Conservation (phyloP, 2,797 vertebrate genomes). For the Enteromius fasciolatus region DNA sequence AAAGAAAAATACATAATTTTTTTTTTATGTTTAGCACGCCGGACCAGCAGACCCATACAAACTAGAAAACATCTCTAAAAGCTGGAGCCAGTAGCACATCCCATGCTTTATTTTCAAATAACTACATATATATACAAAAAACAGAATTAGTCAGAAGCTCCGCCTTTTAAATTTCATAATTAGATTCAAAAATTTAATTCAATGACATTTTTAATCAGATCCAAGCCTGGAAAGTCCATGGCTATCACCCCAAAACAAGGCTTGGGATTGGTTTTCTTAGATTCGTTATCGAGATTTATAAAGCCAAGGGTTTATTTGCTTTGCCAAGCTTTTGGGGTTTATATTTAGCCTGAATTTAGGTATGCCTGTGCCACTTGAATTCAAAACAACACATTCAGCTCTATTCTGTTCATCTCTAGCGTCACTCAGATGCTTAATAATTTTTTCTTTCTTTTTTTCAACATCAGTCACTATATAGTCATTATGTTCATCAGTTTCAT, state of each 20-base stretch:
- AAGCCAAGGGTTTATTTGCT: slow-evolving; percentile 68
- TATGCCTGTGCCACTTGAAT: slow-evolving; percentile 67
- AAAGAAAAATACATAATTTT: neutral
- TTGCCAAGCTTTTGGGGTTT: slow-evolving; percentile 66
- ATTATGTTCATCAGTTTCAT: slow-evolving; percentile 50
- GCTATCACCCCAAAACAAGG: slow-evolving; percentile 68
- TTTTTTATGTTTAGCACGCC: neutral
- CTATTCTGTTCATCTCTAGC: slow-evolving; percentile 49
- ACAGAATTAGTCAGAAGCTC: neutral
- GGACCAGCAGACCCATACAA: neutral
- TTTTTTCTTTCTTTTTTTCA: slow-evolving; percentile 60
- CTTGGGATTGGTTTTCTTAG: slow-evolving; percentile 47
- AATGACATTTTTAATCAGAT: slow-evolving; percentile 68
- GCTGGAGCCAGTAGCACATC: neutral
- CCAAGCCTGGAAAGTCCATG: slow-evolving; percentile 70
- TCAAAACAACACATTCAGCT: slow-evolving; percentile 47
- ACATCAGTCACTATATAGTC: slow-evolving; percentile 58
- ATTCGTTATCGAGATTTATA: slow-evolving; percentile 61
- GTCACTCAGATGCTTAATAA: slow-evolving; percentile 54
- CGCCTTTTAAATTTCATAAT: neutral
- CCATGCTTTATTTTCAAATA: neutral
- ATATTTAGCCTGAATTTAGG: slow-evolving; percentile 60
- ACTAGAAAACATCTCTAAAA: neutral
- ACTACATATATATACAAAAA: neutral
- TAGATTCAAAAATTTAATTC: slow-evolving; percentile 55